Percentiles rank a stretch among this genome's conserved stretches.
Evolutionary conservation across 2,888 invertebrate genomes (phyloP).

Genomic region (Nasonia oneida): DNA sequence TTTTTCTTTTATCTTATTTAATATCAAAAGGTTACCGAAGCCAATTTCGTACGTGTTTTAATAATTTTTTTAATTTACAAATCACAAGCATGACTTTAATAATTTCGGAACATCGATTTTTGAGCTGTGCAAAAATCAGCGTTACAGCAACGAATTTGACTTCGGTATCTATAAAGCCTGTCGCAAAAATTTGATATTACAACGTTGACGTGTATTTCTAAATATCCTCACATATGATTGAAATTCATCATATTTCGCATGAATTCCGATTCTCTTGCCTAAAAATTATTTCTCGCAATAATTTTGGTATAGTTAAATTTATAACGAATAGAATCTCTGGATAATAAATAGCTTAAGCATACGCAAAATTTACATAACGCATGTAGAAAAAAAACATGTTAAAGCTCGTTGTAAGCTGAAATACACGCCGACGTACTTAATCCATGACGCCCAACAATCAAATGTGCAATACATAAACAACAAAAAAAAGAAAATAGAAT

Average conservation of each 20-base stretch:
- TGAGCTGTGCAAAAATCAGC: slow-evolving; percentile 27
- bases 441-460: slow-evolving; percentile 47
- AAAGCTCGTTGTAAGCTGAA: slow-evolving; percentile 56
- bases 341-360: slow-evolving; percentile 61
- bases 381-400: slow-evolving; percentile 48
- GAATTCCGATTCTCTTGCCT: slow-evolving; percentile 36
- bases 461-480: slow-evolving; percentile 47
- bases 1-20: slow-evolving; percentile 43
- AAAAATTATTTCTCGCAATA: slow-evolving; percentile 54
- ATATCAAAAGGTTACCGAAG: slow-evolving; percentile 58
- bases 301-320: slow-evolving; percentile 55
- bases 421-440: slow-evolving; percentile 60
- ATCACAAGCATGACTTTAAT: slow-evolving; percentile 20
- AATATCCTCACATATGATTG: slow-evolving; percentile 42
- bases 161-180: slow-evolving; percentile 52
- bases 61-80: slow-evolving; percentile 29
- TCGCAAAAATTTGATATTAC: slow-evolving; percentile 55
- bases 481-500: slow-evolving; percentile 51
- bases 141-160: slow-evolving; percentile 56
- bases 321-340: slow-evolving; percentile 53
- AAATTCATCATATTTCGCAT: slow-evolving; percentile 31
- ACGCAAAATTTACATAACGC: slow-evolving; percentile 55
- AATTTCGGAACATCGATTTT: slow-evolving; percentile 36
- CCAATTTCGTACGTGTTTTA: slow-evolving; percentile 52
- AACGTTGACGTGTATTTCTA: slow-evolving; percentile 62